Evolutionary conservation across 2,888 invertebrate species (phyloP).

Genomic region (Eupithecia abbreviata): DNA sequence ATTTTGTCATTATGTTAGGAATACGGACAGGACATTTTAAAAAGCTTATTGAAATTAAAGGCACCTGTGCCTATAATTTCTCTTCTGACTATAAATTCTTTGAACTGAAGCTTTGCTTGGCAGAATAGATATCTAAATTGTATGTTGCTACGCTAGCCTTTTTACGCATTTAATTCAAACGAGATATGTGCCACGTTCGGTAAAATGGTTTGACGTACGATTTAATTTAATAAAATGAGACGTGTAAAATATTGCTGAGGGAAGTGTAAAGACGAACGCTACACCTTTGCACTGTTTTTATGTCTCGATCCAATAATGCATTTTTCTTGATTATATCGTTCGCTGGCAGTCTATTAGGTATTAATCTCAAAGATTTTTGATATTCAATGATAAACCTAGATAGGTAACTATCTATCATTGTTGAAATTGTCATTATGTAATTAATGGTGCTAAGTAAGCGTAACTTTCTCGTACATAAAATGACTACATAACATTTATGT

Average conservation of each 20-base stretch:
- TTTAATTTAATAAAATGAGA: conserved; percentile 41
- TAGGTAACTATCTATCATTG: too few relatives aligned
- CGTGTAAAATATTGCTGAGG: conserved; percentile 27
- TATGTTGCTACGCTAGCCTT: too few relatives aligned
- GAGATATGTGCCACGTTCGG: conserved; percentile 39
- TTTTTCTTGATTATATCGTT: not conserved
- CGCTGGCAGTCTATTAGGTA: not conserved
- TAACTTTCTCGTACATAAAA: not conserved
- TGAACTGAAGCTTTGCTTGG: not conserved
- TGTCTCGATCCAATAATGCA: too few relatives aligned
- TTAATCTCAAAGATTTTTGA: not conserved
- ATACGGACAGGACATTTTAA: not conserved
- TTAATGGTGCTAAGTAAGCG: not conserved
- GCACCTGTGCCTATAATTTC: not conserved
- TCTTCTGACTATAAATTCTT: not conserved
- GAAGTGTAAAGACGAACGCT: not conserved
- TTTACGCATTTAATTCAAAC: conserved; percentile 45
- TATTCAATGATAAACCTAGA: not conserved
- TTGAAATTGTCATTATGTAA: too few relatives aligned
- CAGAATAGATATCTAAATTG: not conserved
- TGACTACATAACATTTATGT: not conserved
- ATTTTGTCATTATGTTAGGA: not conserved
- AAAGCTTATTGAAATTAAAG: not conserved
- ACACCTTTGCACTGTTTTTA: not conserved
- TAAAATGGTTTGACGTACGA: conserved; percentile 38